phyloP scores from a whole-genome alignment of 2,113 vertebrate species.

The Solea solea region DNA sequence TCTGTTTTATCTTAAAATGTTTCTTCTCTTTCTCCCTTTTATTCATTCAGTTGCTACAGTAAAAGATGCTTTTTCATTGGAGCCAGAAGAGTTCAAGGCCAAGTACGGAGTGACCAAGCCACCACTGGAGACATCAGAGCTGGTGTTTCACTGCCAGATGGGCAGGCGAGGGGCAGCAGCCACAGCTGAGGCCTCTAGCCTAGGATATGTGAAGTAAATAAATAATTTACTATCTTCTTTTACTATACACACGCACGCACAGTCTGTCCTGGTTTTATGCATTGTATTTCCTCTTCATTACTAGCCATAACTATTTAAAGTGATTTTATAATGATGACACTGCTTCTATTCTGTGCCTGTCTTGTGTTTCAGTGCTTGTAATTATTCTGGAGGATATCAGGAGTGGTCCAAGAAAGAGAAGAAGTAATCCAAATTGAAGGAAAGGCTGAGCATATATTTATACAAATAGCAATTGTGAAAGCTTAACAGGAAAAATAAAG shows the following conservation, averaged over 20 bases:
- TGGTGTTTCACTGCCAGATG: constrained; percentile 85
- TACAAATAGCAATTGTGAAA: background rate
- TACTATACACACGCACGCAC: background rate
- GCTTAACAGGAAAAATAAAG: background rate
- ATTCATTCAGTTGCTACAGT: constrained; percentile 74
- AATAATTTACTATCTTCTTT: background rate
- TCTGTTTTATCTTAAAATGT: background rate
- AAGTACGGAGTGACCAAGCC: constrained; percentile 81
- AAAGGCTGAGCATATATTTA: background rate
- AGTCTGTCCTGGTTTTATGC: background rate
- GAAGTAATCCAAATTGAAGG: constrained; percentile 52
- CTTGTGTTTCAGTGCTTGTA: constrained; percentile 77
- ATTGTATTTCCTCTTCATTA: background rate
- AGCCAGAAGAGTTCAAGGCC: constrained; percentile 75
- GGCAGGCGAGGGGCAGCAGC: constrained; percentile 79
- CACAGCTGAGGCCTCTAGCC: constrained; percentile 69
- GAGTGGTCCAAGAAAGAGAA: constrained; percentile 81
- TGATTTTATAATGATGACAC: background rate
- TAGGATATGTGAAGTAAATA: constrained; percentile 80
- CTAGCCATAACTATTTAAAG: background rate
- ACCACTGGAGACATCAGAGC: constrained; percentile 68
- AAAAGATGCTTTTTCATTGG: constrained; percentile 76
- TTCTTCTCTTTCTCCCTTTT: background rate
- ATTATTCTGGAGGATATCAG: constrained; percentile 81
- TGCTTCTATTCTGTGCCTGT: constrained; percentile 10